Conservation (phyloP, 1,140 invertebrate species). For the Pararge aegeria region DNA sequence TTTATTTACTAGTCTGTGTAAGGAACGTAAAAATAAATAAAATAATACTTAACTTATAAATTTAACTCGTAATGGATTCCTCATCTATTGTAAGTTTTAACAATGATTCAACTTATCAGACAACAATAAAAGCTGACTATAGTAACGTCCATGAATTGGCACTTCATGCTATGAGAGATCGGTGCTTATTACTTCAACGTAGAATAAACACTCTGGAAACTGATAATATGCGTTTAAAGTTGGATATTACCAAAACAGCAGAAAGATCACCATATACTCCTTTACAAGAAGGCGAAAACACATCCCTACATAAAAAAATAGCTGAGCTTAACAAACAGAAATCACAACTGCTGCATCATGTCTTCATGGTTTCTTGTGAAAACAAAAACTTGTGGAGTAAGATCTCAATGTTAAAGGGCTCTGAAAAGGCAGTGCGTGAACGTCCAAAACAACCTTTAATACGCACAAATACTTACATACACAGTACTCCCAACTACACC, state of each 20-base stretch:
- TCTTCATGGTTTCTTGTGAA: constrained; percentile 89
- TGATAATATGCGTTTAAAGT: constrained; percentile 85
- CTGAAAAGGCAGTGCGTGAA: constrained; percentile 73
- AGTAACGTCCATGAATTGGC: constrained; percentile 85
- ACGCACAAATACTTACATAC: constrained; percentile 83
- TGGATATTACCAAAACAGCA: constrained; percentile 72
- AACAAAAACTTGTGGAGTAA: constrained; percentile 89
- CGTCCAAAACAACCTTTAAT: constrained; percentile 69
- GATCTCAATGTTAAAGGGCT: constrained; percentile 81
- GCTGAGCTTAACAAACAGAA: constrained; percentile 86
- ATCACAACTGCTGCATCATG: constrained; percentile 85
- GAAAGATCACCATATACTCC: constrained; percentile 50
- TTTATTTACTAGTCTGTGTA: no score
- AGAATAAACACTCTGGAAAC: constrained; percentile 85
- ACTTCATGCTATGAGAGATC: constrained; percentile 88
- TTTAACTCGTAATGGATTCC: constrained; percentile 51
- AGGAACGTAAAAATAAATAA: no score
- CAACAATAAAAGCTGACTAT: constrained; percentile 59
- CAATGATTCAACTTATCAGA: constrained; percentile 68
- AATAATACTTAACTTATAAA: no score
- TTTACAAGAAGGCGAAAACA: constrained; percentile 69
- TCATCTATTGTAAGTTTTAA: constrained; percentile 72
- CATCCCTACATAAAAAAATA: constrained; percentile 80
- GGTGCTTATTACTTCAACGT: constrained; percentile 86
- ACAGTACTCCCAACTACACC: constrained; percentile 81